Evolutionary conservation across 1,140 invertebrate genomes (phyloP).

Genomic region (Drosophila orosa): DNA sequence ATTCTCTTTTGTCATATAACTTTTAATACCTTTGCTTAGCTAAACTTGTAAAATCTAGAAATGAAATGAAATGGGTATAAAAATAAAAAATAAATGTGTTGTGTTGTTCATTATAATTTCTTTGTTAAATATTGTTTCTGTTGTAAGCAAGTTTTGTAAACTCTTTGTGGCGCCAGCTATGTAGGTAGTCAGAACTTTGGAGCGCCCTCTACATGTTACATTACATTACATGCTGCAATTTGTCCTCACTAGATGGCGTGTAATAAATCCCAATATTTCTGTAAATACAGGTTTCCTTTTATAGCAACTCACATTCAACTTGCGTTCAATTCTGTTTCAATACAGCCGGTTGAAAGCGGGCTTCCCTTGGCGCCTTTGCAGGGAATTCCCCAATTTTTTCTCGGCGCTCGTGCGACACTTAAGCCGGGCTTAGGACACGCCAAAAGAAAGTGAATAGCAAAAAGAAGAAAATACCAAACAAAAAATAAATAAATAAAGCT

Average conservation of each 20-base stretch:
- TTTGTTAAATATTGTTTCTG: too few relatives aligned
- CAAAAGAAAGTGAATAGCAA: neutral
- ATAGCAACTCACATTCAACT: constrained; percentile 4
- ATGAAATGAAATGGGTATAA: too few relatives aligned
- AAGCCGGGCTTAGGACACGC: constrained; percentile 20
- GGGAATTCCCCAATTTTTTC: neutral
- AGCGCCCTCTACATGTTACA: neutral
- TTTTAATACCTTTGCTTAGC: too few relatives aligned
- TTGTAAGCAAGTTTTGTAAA: too few relatives aligned
- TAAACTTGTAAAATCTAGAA: too few relatives aligned
- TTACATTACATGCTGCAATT: neutral
- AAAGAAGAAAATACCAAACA: neutral
- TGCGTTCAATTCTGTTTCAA: neutral
- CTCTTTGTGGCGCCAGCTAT: neutral
- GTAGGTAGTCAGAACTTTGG: neutral
- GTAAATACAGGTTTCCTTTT: neutral
- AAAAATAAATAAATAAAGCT: neutral
- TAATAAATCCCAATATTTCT: neutral
- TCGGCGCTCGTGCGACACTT: neutral
- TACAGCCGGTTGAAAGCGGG: neutral
- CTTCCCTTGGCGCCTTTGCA: neutral
- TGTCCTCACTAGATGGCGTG: neutral
- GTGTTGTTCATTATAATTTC: too few relatives aligned
- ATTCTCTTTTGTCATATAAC: too few relatives aligned
- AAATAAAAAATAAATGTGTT: too few relatives aligned